These are phyloP conservation scores for Zoanthus solanderi DNA, from an alignment of 92 coral and sea anemone genomes.

Conservation along the genomic window DNA sequence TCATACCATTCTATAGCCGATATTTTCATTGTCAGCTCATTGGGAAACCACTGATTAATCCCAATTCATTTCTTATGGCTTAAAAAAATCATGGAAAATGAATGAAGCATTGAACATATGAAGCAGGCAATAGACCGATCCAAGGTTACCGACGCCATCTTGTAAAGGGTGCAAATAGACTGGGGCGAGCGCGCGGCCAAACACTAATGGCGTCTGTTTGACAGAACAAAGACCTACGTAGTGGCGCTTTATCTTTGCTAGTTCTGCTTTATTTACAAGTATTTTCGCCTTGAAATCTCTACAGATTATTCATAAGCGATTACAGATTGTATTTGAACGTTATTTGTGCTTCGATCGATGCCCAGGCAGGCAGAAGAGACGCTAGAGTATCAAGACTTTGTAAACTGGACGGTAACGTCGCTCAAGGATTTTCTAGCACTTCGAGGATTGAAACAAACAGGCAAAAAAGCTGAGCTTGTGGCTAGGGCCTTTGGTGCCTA, in stretches of 20 bases:
- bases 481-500: constrained; percentile 68
- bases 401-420: constrained; percentile 52
- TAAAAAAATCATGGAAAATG: too few relatives aligned
- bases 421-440: constrained; percentile 65
- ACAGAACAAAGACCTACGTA: neutral
- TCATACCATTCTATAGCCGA: too few relatives aligned
- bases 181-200: neutral
- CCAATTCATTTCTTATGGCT: too few relatives aligned
- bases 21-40: too few relatives aligned
- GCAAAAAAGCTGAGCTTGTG: constrained; percentile 46
- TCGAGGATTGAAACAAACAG: constrained; percentile 60
- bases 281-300: neutral
- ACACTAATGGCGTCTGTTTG: neutral
- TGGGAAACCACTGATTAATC: too few relatives aligned
- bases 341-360: constrained; percentile 21
- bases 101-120: too few relatives aligned
- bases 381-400: constrained; percentile 48
- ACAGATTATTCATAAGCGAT: neutral
- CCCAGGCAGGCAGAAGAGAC: constrained; percentile 52
- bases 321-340: neutral
- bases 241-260: neutral
- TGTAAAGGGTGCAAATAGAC: neutral
- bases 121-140: neutral
- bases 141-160: neutral
- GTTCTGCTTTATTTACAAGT: neutral